A percentile compares a stretch with the other conserved stretches of the same genome.
Conservation (phyloP, 2,113 vertebrate genomes). For the Syngnathoides biaculeatus region DNA sequence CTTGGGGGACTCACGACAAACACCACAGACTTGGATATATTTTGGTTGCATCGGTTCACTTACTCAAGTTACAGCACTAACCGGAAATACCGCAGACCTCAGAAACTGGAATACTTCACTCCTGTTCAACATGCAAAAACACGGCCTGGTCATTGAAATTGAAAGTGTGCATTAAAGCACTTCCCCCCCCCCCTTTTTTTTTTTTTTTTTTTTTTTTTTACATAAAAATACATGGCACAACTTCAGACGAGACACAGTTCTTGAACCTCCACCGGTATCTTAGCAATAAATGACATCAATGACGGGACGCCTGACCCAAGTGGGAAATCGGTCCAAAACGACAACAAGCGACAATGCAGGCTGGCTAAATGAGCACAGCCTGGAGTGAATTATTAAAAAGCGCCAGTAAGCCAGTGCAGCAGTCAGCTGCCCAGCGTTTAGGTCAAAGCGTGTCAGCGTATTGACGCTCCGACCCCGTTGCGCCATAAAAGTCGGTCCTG, state of each 20-base stretch:
- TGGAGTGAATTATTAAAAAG: neutral
- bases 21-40: neutral
- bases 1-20: neutral
- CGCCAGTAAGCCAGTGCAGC: neutral
- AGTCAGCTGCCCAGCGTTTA: neutral
- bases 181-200: too few relatives aligned
- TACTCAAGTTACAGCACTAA: neutral
- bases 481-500: constrained; percentile 13
- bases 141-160: neutral
- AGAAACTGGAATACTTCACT: neutral
- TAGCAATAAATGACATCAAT: neutral
- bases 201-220: too few relatives aligned
- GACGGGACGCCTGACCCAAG: neutral
- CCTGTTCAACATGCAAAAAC: neutral
- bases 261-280: neutral
- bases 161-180: neutral
- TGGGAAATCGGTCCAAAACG: neutral
- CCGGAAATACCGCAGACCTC: neutral
- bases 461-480: constrained; percentile 13
- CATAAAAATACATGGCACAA: neutral
- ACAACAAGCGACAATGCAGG: neutral
- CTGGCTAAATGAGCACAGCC: neutral
- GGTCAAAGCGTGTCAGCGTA: constrained; percentile 21
- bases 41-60: neutral
- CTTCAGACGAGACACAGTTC: too few relatives aligned